Conservation (phyloP, 2,888 invertebrate genomes). For the Cremastinae sp. region DNA sequence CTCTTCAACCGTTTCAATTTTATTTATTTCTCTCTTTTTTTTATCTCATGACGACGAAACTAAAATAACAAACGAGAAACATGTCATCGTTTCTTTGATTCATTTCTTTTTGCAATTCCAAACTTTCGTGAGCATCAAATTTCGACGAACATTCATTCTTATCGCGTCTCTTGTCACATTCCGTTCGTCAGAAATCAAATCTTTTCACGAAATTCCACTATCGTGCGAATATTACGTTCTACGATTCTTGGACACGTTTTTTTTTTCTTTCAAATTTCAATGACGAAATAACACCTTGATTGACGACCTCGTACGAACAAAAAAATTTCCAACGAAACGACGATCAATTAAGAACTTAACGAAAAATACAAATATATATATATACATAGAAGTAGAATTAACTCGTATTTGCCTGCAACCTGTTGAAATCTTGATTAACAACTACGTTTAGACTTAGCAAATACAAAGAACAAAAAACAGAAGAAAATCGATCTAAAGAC, state of each 20-base stretch:
- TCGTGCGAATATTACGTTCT: slow-evolving; percentile 1
- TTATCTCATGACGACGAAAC: slow-evolving; percentile 34
- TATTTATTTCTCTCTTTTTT: slow-evolving; percentile 30
- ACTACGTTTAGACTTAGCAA: slow-evolving; percentile 77
- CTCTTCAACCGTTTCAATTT: slow-evolving; percentile 51
- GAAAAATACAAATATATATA: slow-evolving; percentile 59
- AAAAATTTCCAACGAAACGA: slow-evolving; percentile 64
- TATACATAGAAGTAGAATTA: slow-evolving; percentile 71
- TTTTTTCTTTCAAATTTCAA: slow-evolving; percentile 53
- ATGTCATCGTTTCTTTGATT: too few species aligned
- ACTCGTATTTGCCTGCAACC: slow-evolving; percentile 80
- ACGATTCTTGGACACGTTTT: not conserved
- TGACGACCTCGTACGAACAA: slow-evolving; percentile 61
- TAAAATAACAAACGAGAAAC: not conserved
- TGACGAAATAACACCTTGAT: slow-evolving; percentile 68
- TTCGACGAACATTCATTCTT: slow-evolving; percentile 12
- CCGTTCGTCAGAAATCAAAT: not conserved
- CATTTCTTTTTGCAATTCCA: too few species aligned
- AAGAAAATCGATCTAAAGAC: slow-evolving; percentile 71
- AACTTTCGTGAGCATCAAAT: not conserved
- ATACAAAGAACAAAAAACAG: slow-evolving; percentile 39
- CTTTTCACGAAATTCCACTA: not conserved
- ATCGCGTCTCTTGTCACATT: slow-evolving; percentile 7
- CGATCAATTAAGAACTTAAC: slow-evolving; percentile 61
- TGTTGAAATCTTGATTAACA: slow-evolving; percentile 78